phyloP scores from a whole-genome alignment of 2,888 invertebrate genomes.

The Tipula unca region DNA sequence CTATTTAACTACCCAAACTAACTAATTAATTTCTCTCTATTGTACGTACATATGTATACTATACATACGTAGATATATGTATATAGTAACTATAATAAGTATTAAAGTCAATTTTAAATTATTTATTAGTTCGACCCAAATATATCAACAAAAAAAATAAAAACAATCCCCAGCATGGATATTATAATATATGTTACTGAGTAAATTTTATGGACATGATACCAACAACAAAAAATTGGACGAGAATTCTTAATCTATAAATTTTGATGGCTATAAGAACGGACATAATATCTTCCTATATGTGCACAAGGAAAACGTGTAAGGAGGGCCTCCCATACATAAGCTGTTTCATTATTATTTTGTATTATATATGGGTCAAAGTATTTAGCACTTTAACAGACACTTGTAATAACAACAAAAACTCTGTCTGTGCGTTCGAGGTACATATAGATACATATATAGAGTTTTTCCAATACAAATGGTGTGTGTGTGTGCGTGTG shows the following conservation, averaged over 20 bases:
- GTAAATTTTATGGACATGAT: neutral
- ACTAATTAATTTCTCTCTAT: neutral
- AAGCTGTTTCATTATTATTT: neutral
- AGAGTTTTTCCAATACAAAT: neutral
- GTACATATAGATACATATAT: no score
- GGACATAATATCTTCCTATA: neutral
- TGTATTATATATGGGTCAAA: neutral
- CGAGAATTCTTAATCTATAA: neutral
- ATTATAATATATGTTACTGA: neutral
- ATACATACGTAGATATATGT: no score
- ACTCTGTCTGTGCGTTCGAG: neutral
- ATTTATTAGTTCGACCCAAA: slow-evolving; percentile 8
- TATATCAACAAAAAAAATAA: neutral
- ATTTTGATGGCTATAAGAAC: neutral
- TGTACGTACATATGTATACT: neutral
- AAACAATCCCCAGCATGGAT: neutral
- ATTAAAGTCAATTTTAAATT: slow-evolving; percentile 14
- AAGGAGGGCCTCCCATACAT: neutral
- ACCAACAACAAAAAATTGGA: neutral
- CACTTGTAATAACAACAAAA: slow-evolving; percentile 14
- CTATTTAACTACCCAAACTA: neutral
- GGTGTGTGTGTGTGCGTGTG: neutral
- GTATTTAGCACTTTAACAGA: neutral
- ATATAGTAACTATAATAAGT: neutral
- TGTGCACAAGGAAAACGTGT: neutral